Conservation (phyloP, 2,888 invertebrate species). For the Eilema caniola region DNA sequence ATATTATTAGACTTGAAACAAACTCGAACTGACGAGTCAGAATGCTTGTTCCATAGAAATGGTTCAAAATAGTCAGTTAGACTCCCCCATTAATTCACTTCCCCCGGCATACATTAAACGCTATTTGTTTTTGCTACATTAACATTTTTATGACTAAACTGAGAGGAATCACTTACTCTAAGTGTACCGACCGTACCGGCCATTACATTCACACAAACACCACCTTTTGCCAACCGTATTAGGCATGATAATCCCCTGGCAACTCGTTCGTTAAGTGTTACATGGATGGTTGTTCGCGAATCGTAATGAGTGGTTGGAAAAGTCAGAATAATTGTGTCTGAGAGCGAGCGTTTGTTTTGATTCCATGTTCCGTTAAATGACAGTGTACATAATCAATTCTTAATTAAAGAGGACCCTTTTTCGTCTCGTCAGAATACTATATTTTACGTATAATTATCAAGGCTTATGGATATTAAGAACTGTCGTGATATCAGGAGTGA, state of each 20-base stretch:
- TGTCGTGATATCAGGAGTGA: no score
- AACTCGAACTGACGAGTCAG: constrained; percentile 31
- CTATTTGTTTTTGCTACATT: constrained; percentile 85
- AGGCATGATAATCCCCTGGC: constrained; percentile 33
- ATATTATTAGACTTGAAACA: constrained; percentile 29
- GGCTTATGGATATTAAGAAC: neutral
- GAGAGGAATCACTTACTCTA: constrained; percentile 81
- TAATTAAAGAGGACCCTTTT: neutral
- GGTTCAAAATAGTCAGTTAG: constrained; percentile 45
- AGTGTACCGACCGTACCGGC: constrained; percentile 58
- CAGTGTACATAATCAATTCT: neutral
- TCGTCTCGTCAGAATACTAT: neutral
- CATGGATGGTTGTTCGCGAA: constrained; percentile 22
- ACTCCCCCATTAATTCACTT: constrained; percentile 70
- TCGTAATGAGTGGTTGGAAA: constrained; percentile 47
- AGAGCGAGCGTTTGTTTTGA: constrained; percentile 47
- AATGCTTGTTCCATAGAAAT: constrained; percentile 60
- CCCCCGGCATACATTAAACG: constrained; percentile 83
- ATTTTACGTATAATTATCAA: neutral
- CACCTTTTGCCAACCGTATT: constrained; percentile 23
- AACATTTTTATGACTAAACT: constrained; percentile 86
- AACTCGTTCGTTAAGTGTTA: neutral
- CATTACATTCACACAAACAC: constrained; percentile 12
- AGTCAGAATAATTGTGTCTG: constrained; percentile 49
- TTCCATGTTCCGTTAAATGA: constrained; percentile 21